Conservation (phyloP, 2,888 invertebrate species). For the Macrosoma leucophasiata region DNA sequence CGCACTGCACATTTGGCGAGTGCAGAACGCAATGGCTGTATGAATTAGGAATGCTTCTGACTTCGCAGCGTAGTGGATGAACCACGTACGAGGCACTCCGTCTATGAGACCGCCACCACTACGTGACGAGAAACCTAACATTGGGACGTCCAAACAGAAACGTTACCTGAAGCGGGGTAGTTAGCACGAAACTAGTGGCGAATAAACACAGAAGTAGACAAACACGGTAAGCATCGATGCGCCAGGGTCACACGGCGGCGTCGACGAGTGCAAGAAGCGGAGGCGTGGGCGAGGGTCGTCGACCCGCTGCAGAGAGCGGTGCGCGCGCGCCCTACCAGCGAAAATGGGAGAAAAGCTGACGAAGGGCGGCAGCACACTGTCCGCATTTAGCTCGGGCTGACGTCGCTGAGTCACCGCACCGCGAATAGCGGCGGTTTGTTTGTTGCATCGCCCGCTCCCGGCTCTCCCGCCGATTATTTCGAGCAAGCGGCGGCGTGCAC, state of each 20-base stretch:
- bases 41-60: constrained; percentile 47
- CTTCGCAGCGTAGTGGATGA: too few species aligned
- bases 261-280: constrained; percentile 55
- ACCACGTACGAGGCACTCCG: not conserved
- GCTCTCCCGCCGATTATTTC: constrained; percentile 66
- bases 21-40: constrained; percentile 36
- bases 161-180: too few species aligned
- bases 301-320: constrained; percentile 55
- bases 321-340: constrained; percentile 59
- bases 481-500: constrained; percentile 42
- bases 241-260: constrained; percentile 21
- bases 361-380: constrained; percentile 69
- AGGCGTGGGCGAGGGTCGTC: constrained; percentile 65
- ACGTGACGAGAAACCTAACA: too few species aligned
- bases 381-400: constrained; percentile 73
- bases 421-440: constrained; percentile 71
- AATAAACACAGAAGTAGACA: too few species aligned
- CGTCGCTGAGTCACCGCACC: constrained; percentile 69
- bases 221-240: too few species aligned
- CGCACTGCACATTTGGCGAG: constrained; percentile 57
- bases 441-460: constrained; percentile 70
- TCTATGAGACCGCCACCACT: constrained; percentile 1
- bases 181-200: too few species aligned
- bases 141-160: too few species aligned
- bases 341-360: constrained; percentile 67